phyloP scores from a whole-genome alignment of 1,140 invertebrate genomes.

The Monochamus saltuarius region DNA sequence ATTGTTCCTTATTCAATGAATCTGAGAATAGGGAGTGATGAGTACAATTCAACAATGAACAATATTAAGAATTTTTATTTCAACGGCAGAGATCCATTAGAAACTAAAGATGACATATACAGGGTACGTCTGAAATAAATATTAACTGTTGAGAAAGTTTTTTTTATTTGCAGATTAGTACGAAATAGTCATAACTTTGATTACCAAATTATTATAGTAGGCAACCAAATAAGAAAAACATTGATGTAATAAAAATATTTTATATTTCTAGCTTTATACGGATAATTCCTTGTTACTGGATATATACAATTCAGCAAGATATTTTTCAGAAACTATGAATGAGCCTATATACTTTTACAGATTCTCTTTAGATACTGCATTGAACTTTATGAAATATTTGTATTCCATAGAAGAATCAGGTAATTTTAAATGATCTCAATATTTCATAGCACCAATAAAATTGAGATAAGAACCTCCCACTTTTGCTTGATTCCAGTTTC shows the following conservation, averaged over 20 bases:
- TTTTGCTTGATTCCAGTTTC: no score
- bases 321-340: slow-evolving; percentile 20
- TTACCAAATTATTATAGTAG: no score
- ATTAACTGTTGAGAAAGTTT: neutral
- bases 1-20: slow-evolving; percentile 51
- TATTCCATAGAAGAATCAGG: neutral
- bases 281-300: slow-evolving; percentile 31
- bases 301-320: slow-evolving; percentile 20
- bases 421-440: neutral
- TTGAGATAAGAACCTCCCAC: no score
- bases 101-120: slow-evolving; percentile 39
- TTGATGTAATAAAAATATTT: no score
- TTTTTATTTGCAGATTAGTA: no score
- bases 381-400: slow-evolving; percentile 33
- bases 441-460: no score
- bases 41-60: slow-evolving; percentile 51
- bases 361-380: slow-evolving; percentile 30
- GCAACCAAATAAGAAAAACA: no score
- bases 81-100: slow-evolving; percentile 47
- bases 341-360: slow-evolving; percentile 34
- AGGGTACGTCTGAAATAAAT: slow-evolving; percentile 27
- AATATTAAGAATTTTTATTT: slow-evolving; percentile 58
- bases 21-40: slow-evolving; percentile 51
- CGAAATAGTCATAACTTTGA: no score
- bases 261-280: slow-evolving; percentile 31